Evolutionary conservation across 2,888 invertebrate genomes (phyloP), one percentile per base, ranked within the genome.

Genomic region (Drosophila yooni): DNA sequence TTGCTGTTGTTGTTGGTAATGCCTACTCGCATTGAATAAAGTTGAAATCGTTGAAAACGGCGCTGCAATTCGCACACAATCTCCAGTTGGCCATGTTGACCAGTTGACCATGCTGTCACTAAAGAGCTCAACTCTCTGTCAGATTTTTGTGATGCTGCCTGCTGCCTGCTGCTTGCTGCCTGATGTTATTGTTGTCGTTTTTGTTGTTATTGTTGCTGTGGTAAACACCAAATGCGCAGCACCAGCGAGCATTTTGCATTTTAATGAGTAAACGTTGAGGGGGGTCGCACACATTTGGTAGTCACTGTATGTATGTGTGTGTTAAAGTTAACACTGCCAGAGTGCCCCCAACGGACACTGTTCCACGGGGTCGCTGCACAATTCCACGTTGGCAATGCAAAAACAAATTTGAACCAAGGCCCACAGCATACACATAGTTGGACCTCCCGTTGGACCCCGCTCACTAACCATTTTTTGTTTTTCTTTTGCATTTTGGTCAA

Each of bases 251-350:
- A 76, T 87, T 87, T 90, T 90, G 89, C 90, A 87, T 87, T 89
- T 87, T 87, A 87, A 87, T 87, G 90, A 90, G 85, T 88, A 74
- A 89, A 85, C 83, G 77, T 62, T 66, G 77, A 46, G 69, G 54
- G 34, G 29, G 21, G 36, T 54, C 36, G 25, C 27, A n/a, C 11
- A 27, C 18, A 27, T 33, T 33, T 61, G 53, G 27, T n/a, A 46
- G 51, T 15, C 56, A 57, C 57, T 56, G 64, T 56, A 40, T 21
- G 38, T 10, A 33, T 11, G 53, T 29, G 0, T 43, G 43, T 13
- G 61, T 53, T 68, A 68, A 76, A 82, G 83, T 70, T 75, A 79
- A 59, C 82, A 77, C 73, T n/a, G 29, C 3, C 18, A 29, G n/a
- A 70, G 79, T 81, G 79, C 64, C 66, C 50, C 52, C 15, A 15